Conservation (phyloP, 2,113 vertebrate species). For the Odontophorus gujanensis region DNA sequence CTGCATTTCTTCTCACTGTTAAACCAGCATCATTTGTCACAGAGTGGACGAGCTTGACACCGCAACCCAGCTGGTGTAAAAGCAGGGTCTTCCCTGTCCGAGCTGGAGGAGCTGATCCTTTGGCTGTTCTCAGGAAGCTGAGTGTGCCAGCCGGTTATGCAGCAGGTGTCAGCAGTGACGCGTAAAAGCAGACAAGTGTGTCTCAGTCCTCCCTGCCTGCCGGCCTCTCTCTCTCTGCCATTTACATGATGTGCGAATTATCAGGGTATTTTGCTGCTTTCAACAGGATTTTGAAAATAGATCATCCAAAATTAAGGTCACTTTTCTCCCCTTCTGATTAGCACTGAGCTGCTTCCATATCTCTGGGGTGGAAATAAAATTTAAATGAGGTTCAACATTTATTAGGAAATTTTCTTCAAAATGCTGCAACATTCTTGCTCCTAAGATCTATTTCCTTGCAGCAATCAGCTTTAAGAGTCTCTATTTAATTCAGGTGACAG, state of each 20-base stretch:
- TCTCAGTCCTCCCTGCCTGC: background rate
- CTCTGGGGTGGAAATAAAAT: conserved; percentile 63
- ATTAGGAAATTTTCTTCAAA: conserved; percentile 63
- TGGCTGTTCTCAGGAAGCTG: background rate
- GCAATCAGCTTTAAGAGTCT: conserved; percentile 51
- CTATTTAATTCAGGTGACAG: conserved; percentile 63
- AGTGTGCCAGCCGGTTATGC: background rate
- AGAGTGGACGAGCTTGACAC: background rate
- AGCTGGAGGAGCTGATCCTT: background rate
- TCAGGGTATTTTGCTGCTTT: conserved; percentile 30
- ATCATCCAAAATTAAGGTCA: conserved; percentile 67
- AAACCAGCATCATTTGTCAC: background rate
- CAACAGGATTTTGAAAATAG: conserved; percentile 62
- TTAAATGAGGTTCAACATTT: conserved; percentile 53
- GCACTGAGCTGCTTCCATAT: background rate
- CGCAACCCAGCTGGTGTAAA: rapidly evolving
- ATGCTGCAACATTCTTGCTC: background rate
- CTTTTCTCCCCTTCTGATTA: conserved; percentile 50
- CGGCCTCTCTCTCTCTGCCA: background rate
- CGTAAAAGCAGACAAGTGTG: background rate
- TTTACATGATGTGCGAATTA: background rate
- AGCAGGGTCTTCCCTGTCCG: background rate
- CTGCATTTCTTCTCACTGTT: background rate
- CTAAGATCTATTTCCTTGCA: conserved; percentile 48
- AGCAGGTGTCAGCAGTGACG: conserved; percentile 52